phyloP scores from a whole-genome alignment of 2,797 vertebrate species.

The Chromobotia macracanthus region DNA sequence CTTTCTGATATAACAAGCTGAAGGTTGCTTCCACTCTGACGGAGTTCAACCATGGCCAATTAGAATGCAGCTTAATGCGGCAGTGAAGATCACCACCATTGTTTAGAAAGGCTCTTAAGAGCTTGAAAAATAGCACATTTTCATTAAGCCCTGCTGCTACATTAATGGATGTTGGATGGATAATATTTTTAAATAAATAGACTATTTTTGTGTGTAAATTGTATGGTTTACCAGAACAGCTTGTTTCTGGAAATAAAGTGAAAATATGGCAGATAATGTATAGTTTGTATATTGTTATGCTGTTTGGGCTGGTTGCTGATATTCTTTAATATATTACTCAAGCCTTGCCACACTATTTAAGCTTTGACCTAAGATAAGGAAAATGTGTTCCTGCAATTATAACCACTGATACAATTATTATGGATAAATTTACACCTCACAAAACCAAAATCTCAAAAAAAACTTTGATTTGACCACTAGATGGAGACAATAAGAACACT shows the following conservation, averaged over 20 bases:
- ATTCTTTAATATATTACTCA: neutral
- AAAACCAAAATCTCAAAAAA: neutral
- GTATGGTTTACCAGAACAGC: constrained; percentile 46
- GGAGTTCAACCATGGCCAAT: neutral
- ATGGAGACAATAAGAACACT: constrained; percentile 49
- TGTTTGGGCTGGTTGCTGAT: neutral
- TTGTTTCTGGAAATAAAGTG: constrained; percentile 57
- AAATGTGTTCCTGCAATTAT: neutral
- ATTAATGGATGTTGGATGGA: constrained; percentile 32
- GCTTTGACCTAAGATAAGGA: too few relatives aligned
- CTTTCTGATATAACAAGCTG: constrained; percentile 8
- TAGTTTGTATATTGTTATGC: neutral
- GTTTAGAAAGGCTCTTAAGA: constrained; percentile 26
- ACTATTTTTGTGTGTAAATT: constrained; percentile 52
- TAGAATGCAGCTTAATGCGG: constrained; percentile 29
- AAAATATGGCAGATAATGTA: constrained; percentile 20
- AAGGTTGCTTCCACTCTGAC: constrained; percentile 9
- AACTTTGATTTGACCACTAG: constrained; percentile 50
- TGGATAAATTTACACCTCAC: neutral
- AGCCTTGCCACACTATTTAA: neutral
- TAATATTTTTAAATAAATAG: constrained; percentile 46
- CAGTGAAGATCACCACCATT: constrained; percentile 1
- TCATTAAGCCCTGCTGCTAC: constrained; percentile 40
- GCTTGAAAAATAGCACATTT: constrained; percentile 43
- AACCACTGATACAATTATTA: constrained; percentile 2